Conservation (phyloP, 2,797 vertebrate genomes). For the Hipposideros larvatus region DNA sequence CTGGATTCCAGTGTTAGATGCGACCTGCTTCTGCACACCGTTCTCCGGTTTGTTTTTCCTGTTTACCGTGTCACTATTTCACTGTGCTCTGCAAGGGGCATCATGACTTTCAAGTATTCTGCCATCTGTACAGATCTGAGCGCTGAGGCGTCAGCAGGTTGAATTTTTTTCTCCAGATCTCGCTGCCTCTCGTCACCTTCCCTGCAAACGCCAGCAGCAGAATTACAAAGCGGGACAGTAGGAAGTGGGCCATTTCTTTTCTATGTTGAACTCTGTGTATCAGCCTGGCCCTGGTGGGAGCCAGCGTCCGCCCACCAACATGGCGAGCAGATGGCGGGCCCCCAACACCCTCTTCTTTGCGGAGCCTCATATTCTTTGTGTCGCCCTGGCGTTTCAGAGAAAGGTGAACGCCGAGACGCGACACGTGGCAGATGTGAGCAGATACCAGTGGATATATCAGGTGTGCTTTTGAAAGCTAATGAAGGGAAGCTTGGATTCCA, state of each 20-base stretch:
- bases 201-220: background rate
- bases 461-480: background rate
- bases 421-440: background rate
- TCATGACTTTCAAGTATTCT: background rate
- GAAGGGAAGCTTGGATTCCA: background rate
- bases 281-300: conserved; percentile 6
- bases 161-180: background rate
- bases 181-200: background rate
- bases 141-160: background rate
- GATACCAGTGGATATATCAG: background rate
- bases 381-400: conserved; percentile 40
- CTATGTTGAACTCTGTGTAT: background rate
- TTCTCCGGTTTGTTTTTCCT: background rate
- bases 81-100: background rate
- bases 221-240: conserved; percentile 19
- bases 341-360: background rate
- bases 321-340: background rate
- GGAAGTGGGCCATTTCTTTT: background rate
- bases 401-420: background rate
- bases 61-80: background rate
- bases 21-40: background rate
- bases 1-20: background rate
- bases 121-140: background rate
- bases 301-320: background rate
- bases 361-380: background rate